Percentiles rank a stretch among this genome's conserved stretches.
These are phyloP conservation scores for Fistularia commersonii DNA, from an alignment of 2,797 vertebrate species.

Conservation along the genomic window DNA sequence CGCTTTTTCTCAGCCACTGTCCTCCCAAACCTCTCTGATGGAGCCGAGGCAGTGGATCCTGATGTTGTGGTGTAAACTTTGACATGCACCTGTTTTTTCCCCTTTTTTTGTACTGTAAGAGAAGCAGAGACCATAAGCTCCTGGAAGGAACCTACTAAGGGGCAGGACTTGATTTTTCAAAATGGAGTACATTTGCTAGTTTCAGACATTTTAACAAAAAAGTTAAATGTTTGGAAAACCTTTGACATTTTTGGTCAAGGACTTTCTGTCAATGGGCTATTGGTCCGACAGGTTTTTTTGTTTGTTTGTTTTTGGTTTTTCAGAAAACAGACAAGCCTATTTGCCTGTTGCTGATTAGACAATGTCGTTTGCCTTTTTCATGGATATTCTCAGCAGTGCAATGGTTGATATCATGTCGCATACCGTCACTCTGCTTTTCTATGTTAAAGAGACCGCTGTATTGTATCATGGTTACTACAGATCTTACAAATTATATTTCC, in stretches of 20 bases:
- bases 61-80: slow-evolving; percentile 13
- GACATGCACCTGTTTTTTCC: background rate
- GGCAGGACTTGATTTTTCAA: slow-evolving; percentile 12
- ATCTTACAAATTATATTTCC: slow-evolving; percentile 69
- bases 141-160: slow-evolving; percentile 14
- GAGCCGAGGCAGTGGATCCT: slow-evolving; percentile 18
- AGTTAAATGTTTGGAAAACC: slow-evolving; percentile 28
- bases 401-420: slow-evolving; percentile 66
- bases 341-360: slow-evolving; percentile 57
- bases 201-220: slow-evolving; percentile 34
- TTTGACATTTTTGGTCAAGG: slow-evolving; percentile 33
- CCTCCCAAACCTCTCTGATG: slow-evolving; percentile 44
- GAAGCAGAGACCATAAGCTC: slow-evolving; percentile 18
- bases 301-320: slow-evolving; percentile 9
- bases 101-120: slow-evolving; percentile 2
- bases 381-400: slow-evolving; percentile 59
- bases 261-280: slow-evolving; percentile 35
- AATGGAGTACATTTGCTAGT: slow-evolving; percentile 31
- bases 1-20: slow-evolving; percentile 25
- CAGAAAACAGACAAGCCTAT: slow-evolving; percentile 40
- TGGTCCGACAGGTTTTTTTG: slow-evolving; percentile 17
- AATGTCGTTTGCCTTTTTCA: slow-evolving; percentile 48
- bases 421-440: slow-evolving; percentile 66
- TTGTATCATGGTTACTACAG: slow-evolving; percentile 63
- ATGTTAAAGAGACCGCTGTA: slow-evolving; percentile 64